Evolutionary conservation across 2,888 invertebrate species (phyloP), one percentile per base, ranked within the genome.

Genomic region (Agrotis clavis): DNA sequence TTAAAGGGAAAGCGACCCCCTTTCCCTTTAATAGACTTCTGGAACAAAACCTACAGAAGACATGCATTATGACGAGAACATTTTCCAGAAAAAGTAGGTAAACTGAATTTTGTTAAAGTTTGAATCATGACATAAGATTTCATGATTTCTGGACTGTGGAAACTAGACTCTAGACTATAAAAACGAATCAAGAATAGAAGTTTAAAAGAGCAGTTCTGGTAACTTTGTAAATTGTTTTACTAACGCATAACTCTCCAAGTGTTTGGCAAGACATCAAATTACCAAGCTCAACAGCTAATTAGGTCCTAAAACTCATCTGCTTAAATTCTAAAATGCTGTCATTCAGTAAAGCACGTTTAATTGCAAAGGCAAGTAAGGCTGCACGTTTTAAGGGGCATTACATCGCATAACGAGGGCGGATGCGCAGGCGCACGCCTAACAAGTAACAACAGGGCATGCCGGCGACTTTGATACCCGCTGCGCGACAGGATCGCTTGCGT

Each of bases 401-500:
- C 84, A 79, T 79, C 75, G 86, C 82, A 88, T 90, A 91, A 90
- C 88, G 90, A 91, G 87, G 84, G 82, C 82, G 86, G 90, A 90
- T 90, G 90, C 88, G 84, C 78, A 65, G 74, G 78, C 86, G 86
- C 85, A 86, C 86, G 85, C 86, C 88, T 91, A 91, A 92, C 92
- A 91, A 90, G 90, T 87, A 90, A 91, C 89, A 91, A 90, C 90
- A 87, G 89, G 79, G 87, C 86, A 84, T 79, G 88, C 87, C 91
- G 92, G 91, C 90, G 88, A 92, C 92, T 92, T 92, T 91, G 92
- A 92, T 91, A 89, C 94, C 94, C 90, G 94, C 94, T 94, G 94
- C 83, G 94, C 90, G 92, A 94, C 94, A 94, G 89, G 88, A 73
- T 85, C 88, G 89, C 91, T 93, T 91, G 94, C 94, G 94, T 94